Percentiles rank a stretch among this genome's conserved stretches.
Evolutionary conservation across 2,888 invertebrate species (phyloP).

Genomic region (Xanthorhoe designata): DNA sequence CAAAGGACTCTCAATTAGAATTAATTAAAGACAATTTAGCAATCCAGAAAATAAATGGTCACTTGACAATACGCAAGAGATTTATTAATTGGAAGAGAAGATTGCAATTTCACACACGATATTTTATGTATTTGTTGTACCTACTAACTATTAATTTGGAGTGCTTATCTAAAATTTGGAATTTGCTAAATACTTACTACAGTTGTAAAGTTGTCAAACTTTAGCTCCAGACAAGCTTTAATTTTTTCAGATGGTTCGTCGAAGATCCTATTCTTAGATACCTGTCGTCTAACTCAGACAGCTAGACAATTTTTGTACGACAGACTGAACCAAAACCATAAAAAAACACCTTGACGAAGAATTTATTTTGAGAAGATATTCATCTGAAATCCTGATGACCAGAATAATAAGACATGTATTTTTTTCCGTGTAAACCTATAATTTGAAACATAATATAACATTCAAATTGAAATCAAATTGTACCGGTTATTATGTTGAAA

Average conservation of each 20-base stretch:
- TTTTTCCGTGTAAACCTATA: conserved; percentile 13
- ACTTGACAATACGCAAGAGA: conserved; percentile 76
- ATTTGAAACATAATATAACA: conserved; percentile 27
- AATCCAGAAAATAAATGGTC: conserved; percentile 77
- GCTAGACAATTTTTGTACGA: too few relatives aligned
- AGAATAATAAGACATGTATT: background rate
- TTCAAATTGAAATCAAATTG: conserved; percentile 11
- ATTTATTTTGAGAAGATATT: conserved; percentile 15
- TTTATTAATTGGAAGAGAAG: conserved; percentile 58
- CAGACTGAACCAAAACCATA: too few relatives aligned
- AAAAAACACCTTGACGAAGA: background rate
- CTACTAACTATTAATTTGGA: too few relatives aligned
- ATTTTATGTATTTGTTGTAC: background rate
- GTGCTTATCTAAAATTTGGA: background rate
- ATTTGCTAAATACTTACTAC: background rate
- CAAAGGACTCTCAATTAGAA: conserved; percentile 82
- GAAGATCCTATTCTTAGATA: too few relatives aligned
- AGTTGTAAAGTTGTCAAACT: too few relatives aligned
- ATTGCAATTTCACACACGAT: conserved; percentile 4
- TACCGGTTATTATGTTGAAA: conserved; percentile 10
- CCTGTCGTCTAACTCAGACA: too few relatives aligned
- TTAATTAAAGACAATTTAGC: conserved; percentile 85
- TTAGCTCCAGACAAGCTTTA: too few relatives aligned
- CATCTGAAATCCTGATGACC: conserved; percentile 14
- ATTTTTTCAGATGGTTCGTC: too few relatives aligned